These are phyloP conservation scores for Brachyhypopomus occidentalis DNA, from an alignment of 2,113 vertebrate species.

Conservation along the genomic window DNA sequence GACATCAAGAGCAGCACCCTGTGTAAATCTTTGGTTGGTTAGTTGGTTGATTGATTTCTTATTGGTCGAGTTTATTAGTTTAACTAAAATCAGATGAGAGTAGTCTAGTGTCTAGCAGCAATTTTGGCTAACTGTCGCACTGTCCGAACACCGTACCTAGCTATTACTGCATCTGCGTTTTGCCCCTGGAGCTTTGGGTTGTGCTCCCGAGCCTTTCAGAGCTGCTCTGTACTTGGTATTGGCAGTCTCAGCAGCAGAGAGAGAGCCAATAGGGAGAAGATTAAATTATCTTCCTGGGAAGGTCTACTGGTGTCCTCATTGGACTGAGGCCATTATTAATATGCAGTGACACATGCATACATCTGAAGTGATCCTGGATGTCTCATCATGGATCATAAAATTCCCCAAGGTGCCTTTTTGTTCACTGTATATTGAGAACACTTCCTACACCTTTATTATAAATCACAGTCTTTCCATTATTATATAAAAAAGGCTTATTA, in stretches of 20 bases:
- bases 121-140: not conserved
- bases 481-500: constrained; percentile 60
- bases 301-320: constrained; percentile 64
- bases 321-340: constrained; percentile 76
- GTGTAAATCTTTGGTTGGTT: too few relatives aligned
- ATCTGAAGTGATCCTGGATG: constrained; percentile 70
- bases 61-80: too few relatives aligned
- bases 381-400: constrained; percentile 76
- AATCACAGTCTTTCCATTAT: constrained; percentile 60
- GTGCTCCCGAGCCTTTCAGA: constrained; percentile 59
- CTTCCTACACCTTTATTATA: constrained; percentile 55
- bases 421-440: constrained; percentile 65
- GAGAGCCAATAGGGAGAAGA: constrained; percentile 62
- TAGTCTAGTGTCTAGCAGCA: too few relatives aligned
- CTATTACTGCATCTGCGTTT: not conserved
- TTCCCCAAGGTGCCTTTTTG: constrained; percentile 76
- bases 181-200: constrained; percentile 41
- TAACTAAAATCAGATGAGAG: too few relatives aligned
- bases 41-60: too few relatives aligned
- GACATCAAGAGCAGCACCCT: too few relatives aligned
- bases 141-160: not conserved
- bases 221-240: constrained; percentile 60
- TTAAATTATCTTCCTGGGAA: constrained; percentile 71
- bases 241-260: constrained; percentile 49
- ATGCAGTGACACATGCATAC: constrained; percentile 76